phyloP scores from a whole-genome alignment of 1,140 invertebrate genomes.

The Achroia grisella region DNA sequence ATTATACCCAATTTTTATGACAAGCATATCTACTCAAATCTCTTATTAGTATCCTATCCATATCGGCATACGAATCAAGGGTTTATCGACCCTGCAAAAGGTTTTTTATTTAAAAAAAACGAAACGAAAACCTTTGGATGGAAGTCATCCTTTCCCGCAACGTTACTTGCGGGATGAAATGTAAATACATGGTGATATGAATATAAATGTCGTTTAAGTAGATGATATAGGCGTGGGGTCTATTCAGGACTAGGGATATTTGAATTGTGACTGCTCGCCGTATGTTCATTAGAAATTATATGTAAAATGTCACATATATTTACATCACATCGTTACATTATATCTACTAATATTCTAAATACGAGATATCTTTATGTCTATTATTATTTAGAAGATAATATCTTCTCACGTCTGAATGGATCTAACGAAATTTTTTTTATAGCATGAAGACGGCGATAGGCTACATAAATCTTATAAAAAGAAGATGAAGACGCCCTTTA shows the following conservation, averaged over 20 bases:
- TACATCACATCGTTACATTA: too few species aligned
- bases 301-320: too few species aligned
- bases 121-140: conserved; percentile 10
- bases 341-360: too few species aligned
- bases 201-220: conserved; percentile 38
- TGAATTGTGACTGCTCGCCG: not conserved
- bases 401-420: too few species aligned
- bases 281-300: too few species aligned
- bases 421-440: too few species aligned
- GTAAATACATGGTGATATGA: conserved; percentile 42
- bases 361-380: too few species aligned
- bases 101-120: conserved; percentile 15
- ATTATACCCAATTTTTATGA: not conserved
- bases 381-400: too few species aligned
- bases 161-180: conserved; percentile 18
- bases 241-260: not conserved
- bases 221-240: conserved; percentile 10
- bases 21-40: not conserved
- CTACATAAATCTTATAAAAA: too few species aligned
- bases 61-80: conserved; percentile 8
- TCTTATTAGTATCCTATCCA: conserved; percentile 9
- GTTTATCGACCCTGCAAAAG: conserved; percentile 4
- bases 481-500: too few species aligned
- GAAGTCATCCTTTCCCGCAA: conserved; percentile 3
- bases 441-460: too few species aligned